These are phyloP conservation scores for Micromys minutus DNA, from an alignment of 2,113 vertebrate genomes.

Conservation along the genomic window DNA sequence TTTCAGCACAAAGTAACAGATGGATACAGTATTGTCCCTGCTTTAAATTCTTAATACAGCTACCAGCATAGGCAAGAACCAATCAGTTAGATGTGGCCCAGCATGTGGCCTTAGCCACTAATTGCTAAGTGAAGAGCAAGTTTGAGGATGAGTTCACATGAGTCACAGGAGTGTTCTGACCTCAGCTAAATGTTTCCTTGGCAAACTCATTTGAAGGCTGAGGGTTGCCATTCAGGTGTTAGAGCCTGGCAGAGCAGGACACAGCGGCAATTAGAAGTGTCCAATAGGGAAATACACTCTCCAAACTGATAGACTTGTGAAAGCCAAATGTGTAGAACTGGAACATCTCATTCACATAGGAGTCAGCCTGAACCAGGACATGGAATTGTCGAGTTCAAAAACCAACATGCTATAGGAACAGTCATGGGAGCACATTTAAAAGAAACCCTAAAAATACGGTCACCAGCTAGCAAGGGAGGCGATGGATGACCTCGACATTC, in stretches of 20 bases:
- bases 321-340: neutral
- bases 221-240: neutral
- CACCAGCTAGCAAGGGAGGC: neutral
- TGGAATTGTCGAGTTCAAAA: neutral
- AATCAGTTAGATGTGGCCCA: neutral
- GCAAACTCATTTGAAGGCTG: neutral
- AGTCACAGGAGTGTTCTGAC: neutral
- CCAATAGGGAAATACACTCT: neutral
- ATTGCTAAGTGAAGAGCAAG: neutral
- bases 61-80: neutral
- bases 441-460: neutral
- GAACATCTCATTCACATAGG: neutral
- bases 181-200: neutral
- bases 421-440: neutral
- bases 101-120: neutral
- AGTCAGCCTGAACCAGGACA: neutral
- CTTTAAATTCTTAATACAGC: slow-evolving; percentile 63
- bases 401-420: neutral
- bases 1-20: slow-evolving; percentile 74
- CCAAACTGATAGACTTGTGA: neutral
- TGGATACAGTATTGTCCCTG: neutral
- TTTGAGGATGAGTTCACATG: neutral
- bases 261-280: neutral
- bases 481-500: neutral
- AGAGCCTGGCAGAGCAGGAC: neutral